Conservation (phyloP, 2,797 vertebrate species). For the Cichlasoma orientale region DNA sequence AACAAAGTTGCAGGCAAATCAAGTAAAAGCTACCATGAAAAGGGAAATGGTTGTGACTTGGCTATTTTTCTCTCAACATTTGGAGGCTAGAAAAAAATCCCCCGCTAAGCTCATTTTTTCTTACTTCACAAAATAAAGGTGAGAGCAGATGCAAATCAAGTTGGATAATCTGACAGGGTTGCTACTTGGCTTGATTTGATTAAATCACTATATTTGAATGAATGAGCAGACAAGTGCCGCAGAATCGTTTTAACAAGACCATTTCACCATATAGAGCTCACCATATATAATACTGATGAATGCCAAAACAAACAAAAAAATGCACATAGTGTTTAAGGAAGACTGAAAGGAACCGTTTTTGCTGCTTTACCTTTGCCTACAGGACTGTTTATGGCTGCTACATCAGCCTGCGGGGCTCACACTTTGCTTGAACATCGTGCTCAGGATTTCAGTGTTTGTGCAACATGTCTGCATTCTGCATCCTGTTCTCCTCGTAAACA, state of each 20-base stretch:
- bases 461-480: constrained; percentile 2
- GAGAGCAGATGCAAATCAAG: neutral
- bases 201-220: neutral
- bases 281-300: neutral
- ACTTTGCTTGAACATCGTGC: neutral
- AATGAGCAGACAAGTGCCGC: neutral
- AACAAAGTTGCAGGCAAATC: neutral
- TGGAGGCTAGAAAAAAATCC: neutral
- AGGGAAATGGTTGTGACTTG: neutral
- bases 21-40: neutral
- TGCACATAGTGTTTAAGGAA: neutral
- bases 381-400: neutral
- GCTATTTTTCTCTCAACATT: neutral
- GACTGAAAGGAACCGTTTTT: neutral
- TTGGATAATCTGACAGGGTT: neutral
- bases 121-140: neutral
- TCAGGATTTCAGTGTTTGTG: neutral
- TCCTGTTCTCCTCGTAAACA: neutral
- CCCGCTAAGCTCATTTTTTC: neutral
- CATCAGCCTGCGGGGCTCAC: neutral
- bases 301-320: neutral
- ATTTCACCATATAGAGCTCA: neutral
- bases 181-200: neutral
- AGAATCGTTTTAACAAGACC: neutral
- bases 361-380: neutral